Evolutionary conservation across 2,113 vertebrate species (phyloP).

Genomic region (Siniperca knerii): DNA sequence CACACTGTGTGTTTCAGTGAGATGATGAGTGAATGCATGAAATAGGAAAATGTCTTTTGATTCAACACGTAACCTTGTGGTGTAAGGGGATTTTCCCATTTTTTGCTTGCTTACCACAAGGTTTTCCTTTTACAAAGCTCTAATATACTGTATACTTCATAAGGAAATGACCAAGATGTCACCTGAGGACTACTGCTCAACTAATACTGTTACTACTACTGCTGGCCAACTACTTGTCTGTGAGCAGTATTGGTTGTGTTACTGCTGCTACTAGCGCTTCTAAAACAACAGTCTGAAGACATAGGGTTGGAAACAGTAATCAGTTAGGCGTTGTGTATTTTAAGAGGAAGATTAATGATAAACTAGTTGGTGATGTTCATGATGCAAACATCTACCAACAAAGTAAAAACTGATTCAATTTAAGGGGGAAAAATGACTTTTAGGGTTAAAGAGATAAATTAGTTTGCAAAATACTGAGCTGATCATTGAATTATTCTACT

Average conservation of each 20-base stretch:
- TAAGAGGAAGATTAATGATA: neutral
- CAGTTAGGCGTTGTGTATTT: neutral
- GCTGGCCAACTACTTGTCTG: neutral
- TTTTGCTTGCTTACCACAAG: neutral
- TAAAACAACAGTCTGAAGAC: neutral
- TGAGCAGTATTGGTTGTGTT: neutral
- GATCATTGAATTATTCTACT: neutral
- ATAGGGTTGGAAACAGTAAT: neutral
- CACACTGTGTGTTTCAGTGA: neutral
- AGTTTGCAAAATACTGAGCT: neutral
- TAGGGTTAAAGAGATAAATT: neutral
- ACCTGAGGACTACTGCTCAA: neutral
- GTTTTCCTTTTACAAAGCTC: neutral
- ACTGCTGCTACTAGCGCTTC: neutral
- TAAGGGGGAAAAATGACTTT: neutral
- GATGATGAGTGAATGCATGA: conserved; percentile 4
- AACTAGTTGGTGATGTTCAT: neutral
- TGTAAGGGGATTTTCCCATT: no score
- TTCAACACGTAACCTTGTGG: neutral
- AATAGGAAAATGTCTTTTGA: neutral
- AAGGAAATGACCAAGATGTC: neutral
- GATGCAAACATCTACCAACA: neutral
- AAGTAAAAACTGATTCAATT: neutral
- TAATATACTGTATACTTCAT: neutral
- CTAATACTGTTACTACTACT: neutral